Evolutionary conservation across 2,888 invertebrate species (phyloP), one percentile per base, ranked within the genome.

Genomic region (Auanema freiburgensis): DNA sequence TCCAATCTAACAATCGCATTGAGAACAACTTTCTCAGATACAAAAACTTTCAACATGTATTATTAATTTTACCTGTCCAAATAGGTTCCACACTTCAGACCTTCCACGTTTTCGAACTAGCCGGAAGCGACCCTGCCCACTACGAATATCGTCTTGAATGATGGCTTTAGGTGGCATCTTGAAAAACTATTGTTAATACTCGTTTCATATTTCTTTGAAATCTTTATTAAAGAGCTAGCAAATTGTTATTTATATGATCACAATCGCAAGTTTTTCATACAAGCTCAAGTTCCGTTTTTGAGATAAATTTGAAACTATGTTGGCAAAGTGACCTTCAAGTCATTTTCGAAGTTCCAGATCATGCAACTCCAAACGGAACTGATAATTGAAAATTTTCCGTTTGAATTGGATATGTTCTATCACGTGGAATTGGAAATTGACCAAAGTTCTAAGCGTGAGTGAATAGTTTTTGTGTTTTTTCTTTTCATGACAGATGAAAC

Each of bases 1-100:
- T n/a, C n/a, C n/a, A n/a, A n/a, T n/a, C n/a, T n/a, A n/a, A n/a
- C n/a, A n/a, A n/a, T n/a, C n/a, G n/a, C n/a, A n/a, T n/a, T n/a
- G n/a, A n/a, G n/a, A n/a, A n/a, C n/a, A n/a, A n/a, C n/a, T n/a
- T n/a, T n/a, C n/a, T n/a, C n/a, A n/a, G n/a, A n/a, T n/a, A n/a
- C n/a, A n/a, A n/a, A n/a, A n/a, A n/a, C n/a, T 41, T 41, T 56
- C 16, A 42, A 56, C n/a, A 43, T 33, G 18, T 3, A 23, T 23
- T 23, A 59, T 14, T 11, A 23, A 2, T 14, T 59, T 56, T 50
- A 71, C 73, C 72, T 81, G 81, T 18, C 81, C 81, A 59, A 81
- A 81, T 14, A 81, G 64, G 55, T 81, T 81, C 81, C 81, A 81
- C 24, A 81, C 81, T 65, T 81, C 80, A 11, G 79, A 79, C 43